Base-by-base conservation (phyloP, 2,888 invertebrate genomes). In the Dynastes maya region DNA sequence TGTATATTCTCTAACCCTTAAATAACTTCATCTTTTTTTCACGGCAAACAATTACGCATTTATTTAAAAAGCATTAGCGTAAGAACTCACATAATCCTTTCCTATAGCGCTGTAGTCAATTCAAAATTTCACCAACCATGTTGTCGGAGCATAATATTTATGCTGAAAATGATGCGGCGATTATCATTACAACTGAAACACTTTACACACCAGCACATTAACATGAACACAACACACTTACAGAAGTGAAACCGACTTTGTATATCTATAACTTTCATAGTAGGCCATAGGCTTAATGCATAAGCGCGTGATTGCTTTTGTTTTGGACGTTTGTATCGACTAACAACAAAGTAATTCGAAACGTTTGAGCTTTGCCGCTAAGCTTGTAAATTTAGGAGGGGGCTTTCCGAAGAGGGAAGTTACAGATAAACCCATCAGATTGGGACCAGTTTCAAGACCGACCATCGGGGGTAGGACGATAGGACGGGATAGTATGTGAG, bases 381-480 rank as follows among this genome's bases (percentile, higher is more conserved):
- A 80, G 79, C 77, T 63, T 65, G 76, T 72, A 78, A 64, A 68
- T 77, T 71, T 68, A 74, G 63, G 74, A 72, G 65, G 79, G 82
- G 81, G 82, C 82, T 80, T 80, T 81, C 70, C 79, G 80, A 78
- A 82, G 80, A 81, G 80, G 80, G 82, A 79, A 75, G 80, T 78
- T 78, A 78, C 71, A 82, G 82, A 83, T 83, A 84, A 85, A 83
- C 83, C 81, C 81, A 55, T n/a, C 55, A 82, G 85, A 84, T 84
- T 82, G 84, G 85, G 84, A 83, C 84, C 84, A 81, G 84, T 85
- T 83, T 84, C 85, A 84, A 84, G 85, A 84, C 85, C 86, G 85
- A 84, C 85, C 86, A 86, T 86, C 84, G 85, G 84, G 86, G 85
- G 85, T 85, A 83, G 84, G 84, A 45, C 85, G 85, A 85, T 85